Evolutionary conservation across 2,113 vertebrate species (phyloP).

Genomic region (Acrocephalus kingi): DNA sequence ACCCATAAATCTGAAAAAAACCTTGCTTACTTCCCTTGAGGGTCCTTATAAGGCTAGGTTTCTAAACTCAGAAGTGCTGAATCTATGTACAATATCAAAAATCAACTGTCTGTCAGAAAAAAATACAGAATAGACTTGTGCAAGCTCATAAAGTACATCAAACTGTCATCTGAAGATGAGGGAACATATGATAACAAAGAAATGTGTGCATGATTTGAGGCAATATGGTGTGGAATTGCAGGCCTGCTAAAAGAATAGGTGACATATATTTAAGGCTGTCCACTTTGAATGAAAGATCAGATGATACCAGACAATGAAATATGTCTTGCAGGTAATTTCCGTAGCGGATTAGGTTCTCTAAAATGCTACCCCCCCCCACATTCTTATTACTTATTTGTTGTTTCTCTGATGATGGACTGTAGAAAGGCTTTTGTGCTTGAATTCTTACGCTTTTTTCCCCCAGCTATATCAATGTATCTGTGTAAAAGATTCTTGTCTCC

Average conservation of each 20-base stretch:
- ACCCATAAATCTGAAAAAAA: background rate
- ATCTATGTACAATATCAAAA: background rate
- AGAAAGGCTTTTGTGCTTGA: background rate
- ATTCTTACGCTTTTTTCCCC: background rate
- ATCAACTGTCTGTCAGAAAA: background rate
- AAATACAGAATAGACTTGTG: background rate
- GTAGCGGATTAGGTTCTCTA: background rate
- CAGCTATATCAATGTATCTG: background rate
- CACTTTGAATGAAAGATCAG: background rate
- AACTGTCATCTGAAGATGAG: background rate
- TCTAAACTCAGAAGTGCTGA: background rate
- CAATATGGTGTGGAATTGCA: background rate
- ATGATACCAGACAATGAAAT: background rate
- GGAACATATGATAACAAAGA: background rate
- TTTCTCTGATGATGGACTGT: background rate
- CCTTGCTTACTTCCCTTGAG: background rate
- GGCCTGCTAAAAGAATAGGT: background rate
- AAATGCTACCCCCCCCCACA: background rate
- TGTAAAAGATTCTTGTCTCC: background rate
- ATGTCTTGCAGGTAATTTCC: background rate
- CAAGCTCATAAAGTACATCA: background rate
- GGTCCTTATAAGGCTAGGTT: background rate
- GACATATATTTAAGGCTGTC: background rate
- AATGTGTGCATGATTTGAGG: background rate
- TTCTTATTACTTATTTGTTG: background rate